Conservation (phyloP, 2,888 invertebrate genomes). For the Lasioglossum leucozonium region DNA sequence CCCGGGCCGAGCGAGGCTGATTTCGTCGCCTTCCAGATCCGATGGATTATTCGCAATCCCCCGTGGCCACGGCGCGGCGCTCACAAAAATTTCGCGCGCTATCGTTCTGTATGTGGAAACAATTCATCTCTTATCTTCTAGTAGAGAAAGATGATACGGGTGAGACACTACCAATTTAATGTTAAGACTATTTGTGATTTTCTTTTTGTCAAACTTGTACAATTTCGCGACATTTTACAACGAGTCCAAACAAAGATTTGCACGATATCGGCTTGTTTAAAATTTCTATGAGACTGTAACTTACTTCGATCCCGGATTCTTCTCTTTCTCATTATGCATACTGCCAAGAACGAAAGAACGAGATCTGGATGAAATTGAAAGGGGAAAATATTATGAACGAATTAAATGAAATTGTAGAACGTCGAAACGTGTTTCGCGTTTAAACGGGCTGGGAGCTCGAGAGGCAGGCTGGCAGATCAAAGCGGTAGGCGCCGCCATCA, state of each 20-base stretch:
- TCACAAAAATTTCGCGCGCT: neutral
- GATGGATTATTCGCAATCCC: neutral
- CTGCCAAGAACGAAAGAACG: neutral
- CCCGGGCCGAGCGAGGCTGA: conserved; percentile 15
- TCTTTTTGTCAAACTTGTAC: neutral
- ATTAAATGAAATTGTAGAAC: neutral
- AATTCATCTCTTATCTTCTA: neutral
- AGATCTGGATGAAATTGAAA: neutral
- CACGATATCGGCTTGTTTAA: neutral
- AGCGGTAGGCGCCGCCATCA: neutral
- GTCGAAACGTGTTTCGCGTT: neutral
- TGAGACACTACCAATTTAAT: neutral
- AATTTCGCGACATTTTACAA: neutral
- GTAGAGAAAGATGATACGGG: neutral
- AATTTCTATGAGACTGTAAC: no score
- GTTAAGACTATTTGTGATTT: neutral
- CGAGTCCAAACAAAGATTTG: neutral
- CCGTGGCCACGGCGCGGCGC: neutral
- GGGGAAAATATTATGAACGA: neutral
- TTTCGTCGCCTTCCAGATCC: conserved; percentile 13
- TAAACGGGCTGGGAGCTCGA: neutral
- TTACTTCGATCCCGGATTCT: neutral
- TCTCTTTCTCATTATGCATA: neutral
- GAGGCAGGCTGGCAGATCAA: neutral
- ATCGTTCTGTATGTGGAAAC: neutral